A percentile compares a stretch with the other conserved stretches of the same genome.
These are phyloP conservation scores for Eurytemora carolleeae DNA, from an alignment of 1,140 invertebrate genomes.

Conservation along the genomic window DNA sequence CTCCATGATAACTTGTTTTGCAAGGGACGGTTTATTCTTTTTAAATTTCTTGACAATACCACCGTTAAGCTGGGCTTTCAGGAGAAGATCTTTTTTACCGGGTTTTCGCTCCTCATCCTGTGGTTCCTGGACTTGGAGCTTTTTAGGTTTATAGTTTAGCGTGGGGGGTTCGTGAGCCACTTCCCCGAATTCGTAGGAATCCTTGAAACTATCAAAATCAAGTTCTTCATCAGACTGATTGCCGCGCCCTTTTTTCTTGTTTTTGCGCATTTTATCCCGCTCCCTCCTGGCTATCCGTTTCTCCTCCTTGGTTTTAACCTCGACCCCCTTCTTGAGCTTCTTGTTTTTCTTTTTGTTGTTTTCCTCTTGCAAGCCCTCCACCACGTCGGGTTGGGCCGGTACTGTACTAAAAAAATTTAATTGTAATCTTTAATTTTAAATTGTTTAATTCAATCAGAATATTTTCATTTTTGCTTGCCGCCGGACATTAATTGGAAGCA, in stretches of 20 bases:
- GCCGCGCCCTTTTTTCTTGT: neutral
- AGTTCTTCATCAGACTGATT: neutral
- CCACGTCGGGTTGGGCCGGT: neutral
- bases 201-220: neutral
- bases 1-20: neutral
- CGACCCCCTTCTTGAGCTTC: neutral
- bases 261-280: neutral
- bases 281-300: neutral
- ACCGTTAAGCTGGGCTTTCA: too few relatives aligned
- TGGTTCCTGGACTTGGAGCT: neutral
- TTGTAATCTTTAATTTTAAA: too few relatives aligned
- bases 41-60: neutral
- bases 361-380: neutral
- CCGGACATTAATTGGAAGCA: too few relatives aligned
- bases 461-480: too few relatives aligned
- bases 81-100: too few relatives aligned
- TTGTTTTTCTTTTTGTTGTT: neutral
- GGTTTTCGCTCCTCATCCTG: neutral
- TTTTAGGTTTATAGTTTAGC: neutral
- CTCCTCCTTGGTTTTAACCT: neutral
- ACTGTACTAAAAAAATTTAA: too few relatives aligned
- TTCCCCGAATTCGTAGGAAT: neutral
- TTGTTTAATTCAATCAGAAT: too few relatives aligned
- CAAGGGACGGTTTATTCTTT: neutral
- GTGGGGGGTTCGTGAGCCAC: neutral